Evolutionary conservation across 2,797 vertebrate species (phyloP), one percentile per base, ranked within the genome.

Genomic region (Glossophaga mutica): DNA sequence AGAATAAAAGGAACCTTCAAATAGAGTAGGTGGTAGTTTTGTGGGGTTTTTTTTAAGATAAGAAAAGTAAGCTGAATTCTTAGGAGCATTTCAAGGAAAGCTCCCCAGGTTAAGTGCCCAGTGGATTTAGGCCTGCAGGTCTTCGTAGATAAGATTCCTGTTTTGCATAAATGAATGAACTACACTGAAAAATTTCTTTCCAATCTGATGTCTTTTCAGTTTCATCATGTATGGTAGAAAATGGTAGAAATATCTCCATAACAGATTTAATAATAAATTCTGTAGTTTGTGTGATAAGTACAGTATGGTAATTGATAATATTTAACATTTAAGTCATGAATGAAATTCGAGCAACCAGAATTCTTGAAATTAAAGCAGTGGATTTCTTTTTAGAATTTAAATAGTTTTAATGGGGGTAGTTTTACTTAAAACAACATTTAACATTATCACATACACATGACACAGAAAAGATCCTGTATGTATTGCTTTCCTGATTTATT

Each of bases 401-500:
- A 65, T 97, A 42, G 18, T 83, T 87, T 92, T 70, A 81, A 57
- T 89, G 79, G 50, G 50, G 21, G 2, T 34, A 86, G 5, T 77
- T 94, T 95, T 89, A 70, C 34, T 74, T 86, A 90, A 93, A 94
- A 59, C 73, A 73, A 2, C 39, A 83, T 81, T 87, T 16, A 50
- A 39, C 19, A 55, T 85, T 59, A 39, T 83, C 85, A 94, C 19
- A 86, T 59, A 83, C 50, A 82, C 12, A 55, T 83, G 84, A 26
- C 48, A 94, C 37, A 77, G 29, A 87, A 93, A 88, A 81, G 32
- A 71, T 48, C 9, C 24, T 87, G 22, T 42, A 77, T 26, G 14
- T 95, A 48, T 46, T 90, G 65, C 86, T 74, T 81, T 96, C 88
- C 46, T 85, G 82, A 85, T 88, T 90, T 96, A 90, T 82, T 87